phyloP scores from a whole-genome alignment of 2,888 invertebrate species.

The Phlogophora meticulosa region DNA sequence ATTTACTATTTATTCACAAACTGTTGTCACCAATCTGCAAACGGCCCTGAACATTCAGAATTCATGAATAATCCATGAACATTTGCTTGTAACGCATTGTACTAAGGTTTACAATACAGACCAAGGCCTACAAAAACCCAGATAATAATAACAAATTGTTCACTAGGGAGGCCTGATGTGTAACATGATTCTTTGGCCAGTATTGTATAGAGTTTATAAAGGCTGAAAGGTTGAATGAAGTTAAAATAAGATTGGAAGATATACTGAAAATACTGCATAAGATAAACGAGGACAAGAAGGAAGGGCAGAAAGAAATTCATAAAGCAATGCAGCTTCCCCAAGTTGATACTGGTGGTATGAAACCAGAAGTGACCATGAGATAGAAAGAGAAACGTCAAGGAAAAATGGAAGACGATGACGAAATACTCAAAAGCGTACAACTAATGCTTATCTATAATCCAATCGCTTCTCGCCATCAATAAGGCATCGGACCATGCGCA shows the following conservation, averaged over 20 bases:
- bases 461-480: conserved; percentile 41
- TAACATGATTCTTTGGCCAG: background rate
- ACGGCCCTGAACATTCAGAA: conserved; percentile 31
- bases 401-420: background rate
- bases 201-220: background rate
- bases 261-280: background rate
- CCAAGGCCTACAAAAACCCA: conserved; percentile 16
- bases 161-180: background rate
- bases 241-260: too few relatives aligned
- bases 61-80: conserved; percentile 18
- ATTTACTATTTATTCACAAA: background rate
- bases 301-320: background rate
- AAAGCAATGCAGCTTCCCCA: background rate
- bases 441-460: conserved; percentile 28
- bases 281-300: background rate
- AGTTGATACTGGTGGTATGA: background rate
- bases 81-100: conserved; percentile 5
- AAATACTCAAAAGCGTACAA: conserved; percentile 21
- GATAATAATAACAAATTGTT: conserved; percentile 23
- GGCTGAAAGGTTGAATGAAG: too few relatives aligned
- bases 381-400: background rate
- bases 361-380: background rate
- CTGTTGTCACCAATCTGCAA: background rate
- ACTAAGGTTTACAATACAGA: conserved; percentile 15
- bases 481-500: conserved; percentile 22